A percentile compares a stretch with the other conserved stretches of the same genome.
phyloP scores from a whole-genome alignment of 2,888 invertebrate genomes.

The Pandemis corylana region DNA sequence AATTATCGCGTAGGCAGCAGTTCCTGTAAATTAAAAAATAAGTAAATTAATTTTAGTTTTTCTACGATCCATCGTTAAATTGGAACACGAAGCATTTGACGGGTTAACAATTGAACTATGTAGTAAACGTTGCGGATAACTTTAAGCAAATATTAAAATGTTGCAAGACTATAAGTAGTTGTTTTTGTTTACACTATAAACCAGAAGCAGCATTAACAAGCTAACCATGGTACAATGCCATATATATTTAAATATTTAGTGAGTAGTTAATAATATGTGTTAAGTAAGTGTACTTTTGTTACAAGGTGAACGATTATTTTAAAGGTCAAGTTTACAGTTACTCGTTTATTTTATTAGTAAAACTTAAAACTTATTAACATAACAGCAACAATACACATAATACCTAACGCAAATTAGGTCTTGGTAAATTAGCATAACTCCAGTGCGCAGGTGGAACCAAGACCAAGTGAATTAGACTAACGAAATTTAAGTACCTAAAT shows the following conservation, averaged over 20 bases:
- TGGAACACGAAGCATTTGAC: background rate
- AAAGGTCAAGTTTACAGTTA: constrained; percentile 5
- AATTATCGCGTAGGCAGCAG: too few species aligned
- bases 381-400: too few species aligned
- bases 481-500: too few species aligned
- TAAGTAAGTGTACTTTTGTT: background rate
- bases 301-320: constrained; percentile 9
- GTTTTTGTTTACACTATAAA: background rate
- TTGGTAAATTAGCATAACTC: too few species aligned
- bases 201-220: background rate
- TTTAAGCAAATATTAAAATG: background rate
- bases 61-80: background rate
- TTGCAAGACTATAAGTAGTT: background rate
- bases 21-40: too few species aligned
- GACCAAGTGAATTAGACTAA: too few species aligned
- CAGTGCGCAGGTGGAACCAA: too few species aligned
- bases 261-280: background rate
- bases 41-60: background rate
- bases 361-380: too few species aligned
- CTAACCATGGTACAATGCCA: background rate
- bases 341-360: background rate
- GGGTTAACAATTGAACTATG: background rate
- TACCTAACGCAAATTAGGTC: too few species aligned
- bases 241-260: constrained; percentile 6
- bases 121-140: background rate